These are phyloP conservation scores for Amniataba percoides DNA, from an alignment of 2,797 vertebrate species.

Conservation along the genomic window DNA sequence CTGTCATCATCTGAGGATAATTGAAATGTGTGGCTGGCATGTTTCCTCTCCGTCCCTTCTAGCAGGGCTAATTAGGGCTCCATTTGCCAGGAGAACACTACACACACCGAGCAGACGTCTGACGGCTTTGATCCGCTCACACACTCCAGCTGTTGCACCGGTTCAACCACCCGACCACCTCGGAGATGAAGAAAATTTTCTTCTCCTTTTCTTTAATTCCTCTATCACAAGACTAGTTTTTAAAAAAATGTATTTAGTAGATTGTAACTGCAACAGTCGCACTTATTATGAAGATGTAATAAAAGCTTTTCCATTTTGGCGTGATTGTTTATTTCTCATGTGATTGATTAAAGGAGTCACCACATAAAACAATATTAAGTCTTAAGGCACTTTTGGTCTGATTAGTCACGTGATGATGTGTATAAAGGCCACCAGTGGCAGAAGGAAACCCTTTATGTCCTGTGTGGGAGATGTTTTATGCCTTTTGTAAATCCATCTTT, in stretches of 20 bases:
- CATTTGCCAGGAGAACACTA: constrained; percentile 74
- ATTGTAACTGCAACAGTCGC: constrained; percentile 20
- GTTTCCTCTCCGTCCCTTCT: constrained; percentile 75
- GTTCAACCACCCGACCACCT: constrained; percentile 60
- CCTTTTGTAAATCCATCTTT: neutral
- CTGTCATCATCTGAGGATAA: constrained; percentile 78
- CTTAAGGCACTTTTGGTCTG: constrained; percentile 16
- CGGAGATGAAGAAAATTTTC: constrained; percentile 29
- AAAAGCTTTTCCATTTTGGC: constrained; percentile 31
- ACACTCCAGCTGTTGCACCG: constrained; percentile 78
- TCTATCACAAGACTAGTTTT: constrained; percentile 25
- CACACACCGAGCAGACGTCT: constrained; percentile 70
- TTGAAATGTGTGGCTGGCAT: constrained; percentile 81
- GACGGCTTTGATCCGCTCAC: constrained; percentile 82
- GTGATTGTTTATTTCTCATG: constrained; percentile 50
- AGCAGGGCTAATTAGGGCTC: constrained; percentile 81
- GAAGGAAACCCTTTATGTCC: neutral
- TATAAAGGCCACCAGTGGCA: neutral
- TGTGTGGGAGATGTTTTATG: neutral
- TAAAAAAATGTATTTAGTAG: constrained; percentile 3
- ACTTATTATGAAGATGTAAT: constrained; percentile 18
- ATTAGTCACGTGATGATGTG: constrained; percentile 1
- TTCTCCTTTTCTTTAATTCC: constrained; percentile 42
- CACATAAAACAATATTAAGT: constrained; percentile 32
- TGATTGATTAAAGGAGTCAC: constrained; percentile 32